Conservation (phyloP, 2,797 vertebrate genomes). For the Leuciscus waleckii region DNA sequence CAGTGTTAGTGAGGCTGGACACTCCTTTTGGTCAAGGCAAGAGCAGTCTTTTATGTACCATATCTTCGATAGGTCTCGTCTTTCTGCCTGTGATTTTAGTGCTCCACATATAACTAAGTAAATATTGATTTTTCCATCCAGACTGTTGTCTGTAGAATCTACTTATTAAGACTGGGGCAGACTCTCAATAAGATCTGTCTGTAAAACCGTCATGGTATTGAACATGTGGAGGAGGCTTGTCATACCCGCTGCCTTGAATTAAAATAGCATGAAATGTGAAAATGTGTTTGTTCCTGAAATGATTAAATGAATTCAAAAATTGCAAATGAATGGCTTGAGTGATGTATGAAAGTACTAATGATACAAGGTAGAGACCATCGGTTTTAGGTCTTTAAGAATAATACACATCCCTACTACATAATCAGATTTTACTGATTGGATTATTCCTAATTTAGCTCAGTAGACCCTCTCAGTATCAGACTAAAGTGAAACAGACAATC, state of each 20-base stretch:
- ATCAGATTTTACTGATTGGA: slow-evolving; percentile 20
- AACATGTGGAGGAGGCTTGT: neutral
- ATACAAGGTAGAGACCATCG: slow-evolving; percentile 1
- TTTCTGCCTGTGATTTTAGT: slow-evolving; percentile 20
- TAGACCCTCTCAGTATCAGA: slow-evolving; percentile 17
- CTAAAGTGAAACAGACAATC: slow-evolving; percentile 7
- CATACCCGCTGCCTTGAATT: neutral
- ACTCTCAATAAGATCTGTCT: neutral
- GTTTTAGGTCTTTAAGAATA: neutral
- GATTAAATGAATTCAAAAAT: neutral
- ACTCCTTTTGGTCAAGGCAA: neutral
- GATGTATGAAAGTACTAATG: slow-evolving; percentile 1
- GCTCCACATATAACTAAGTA: neutral
- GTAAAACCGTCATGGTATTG: neutral
- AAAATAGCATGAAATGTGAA: neutral
- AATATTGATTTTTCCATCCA: slow-evolving; percentile 31
- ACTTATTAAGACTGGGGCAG: neutral
- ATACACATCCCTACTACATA: neutral
- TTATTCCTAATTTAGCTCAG: slow-evolving; percentile 35
- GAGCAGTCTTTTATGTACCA: neutral
- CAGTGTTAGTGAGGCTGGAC: neutral
- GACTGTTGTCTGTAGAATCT: slow-evolving; percentile 17
- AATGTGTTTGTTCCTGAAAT: slow-evolving; percentile 3
- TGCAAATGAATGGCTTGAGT: neutral
- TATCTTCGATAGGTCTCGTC: neutral